Base-by-base conservation (phyloP, 2,797 vertebrate genomes). In the Melopsittacus undulatus region DNA sequence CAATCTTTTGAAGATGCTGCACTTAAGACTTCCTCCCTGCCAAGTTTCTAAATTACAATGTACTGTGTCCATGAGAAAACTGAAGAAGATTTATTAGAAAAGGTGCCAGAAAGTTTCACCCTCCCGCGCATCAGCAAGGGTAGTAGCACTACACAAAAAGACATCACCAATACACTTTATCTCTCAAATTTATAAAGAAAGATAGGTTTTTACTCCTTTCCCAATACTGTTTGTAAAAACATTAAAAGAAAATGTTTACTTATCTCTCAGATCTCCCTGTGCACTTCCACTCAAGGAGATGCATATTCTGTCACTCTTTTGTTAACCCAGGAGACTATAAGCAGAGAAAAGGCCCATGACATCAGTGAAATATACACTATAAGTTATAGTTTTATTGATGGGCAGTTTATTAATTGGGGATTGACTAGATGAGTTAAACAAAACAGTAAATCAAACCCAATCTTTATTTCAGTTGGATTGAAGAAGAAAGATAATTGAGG, bases 1-100 rank as follows among this genome's bases (percentile, higher is more conserved):
- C 57, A 81, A 63, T 32, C 95, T 94, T 96, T 96, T 95, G 96
- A 97, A 94, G 92, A 95, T 88, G 79, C 83, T 95, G 75, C 84
- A 38, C 43, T 92, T 88, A 80, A 80, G 82, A 90, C 73, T 96
- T 95, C 89, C 76, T 94, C 64, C 73, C 89, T 89, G 87, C 94
- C 87, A 94, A 95, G 87, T 86, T 92, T 78, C 76, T 95, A 90
- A 94, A 96, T 94, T 93, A 93, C 62, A 86, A 2, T 61, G 52
- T 81, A 30, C 89, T 89, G n/a, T 68, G 64, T 91, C 89, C 76
- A 86, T 91, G 84, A 96, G 94, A 96, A 94, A 95, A 73, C 30
- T 63, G 51, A 78, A 67, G n/a, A 78, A 70, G 78, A 93, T 93
- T 93, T 95, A 95, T 95, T 95, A 95, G 83, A 95, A 94, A 93